Conservation (phyloP, 2,113 vertebrate genomes). For the Dipodomys spectabilis region DNA sequence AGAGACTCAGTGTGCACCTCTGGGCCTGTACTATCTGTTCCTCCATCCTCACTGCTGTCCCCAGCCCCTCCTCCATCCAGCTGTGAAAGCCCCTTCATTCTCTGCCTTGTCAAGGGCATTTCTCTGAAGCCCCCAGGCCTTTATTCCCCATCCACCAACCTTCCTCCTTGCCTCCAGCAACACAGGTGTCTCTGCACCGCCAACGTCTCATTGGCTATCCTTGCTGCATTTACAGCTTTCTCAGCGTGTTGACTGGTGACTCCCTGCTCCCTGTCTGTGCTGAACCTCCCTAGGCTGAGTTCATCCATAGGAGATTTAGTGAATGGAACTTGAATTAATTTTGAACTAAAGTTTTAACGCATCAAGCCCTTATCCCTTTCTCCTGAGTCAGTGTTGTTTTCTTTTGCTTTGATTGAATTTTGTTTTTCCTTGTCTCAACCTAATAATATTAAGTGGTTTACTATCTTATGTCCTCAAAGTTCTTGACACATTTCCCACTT, state of each 20-base stretch:
- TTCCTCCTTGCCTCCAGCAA: neutral
- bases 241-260: neutral
- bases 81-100: neutral
- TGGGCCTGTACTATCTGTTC: fast-evolving
- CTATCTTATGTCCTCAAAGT: neutral
- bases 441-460: neutral
- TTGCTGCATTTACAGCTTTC: neutral
- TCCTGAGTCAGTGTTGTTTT: conserved; percentile 11
- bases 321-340: neutral
- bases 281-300: neutral
- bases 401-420: conserved; percentile 12
- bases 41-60: neutral
- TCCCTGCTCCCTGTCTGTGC: neutral
- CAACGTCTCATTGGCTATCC: neutral
- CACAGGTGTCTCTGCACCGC: neutral
- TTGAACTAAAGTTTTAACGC: neutral
- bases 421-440: neutral
- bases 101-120: neutral
- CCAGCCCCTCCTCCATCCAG: neutral
- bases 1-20: too few species aligned
- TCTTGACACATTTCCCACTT: neutral
- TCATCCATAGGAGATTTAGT: neutral
- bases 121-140: neutral
- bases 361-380: neutral
- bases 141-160: neutral